Conservation (phyloP, 2,888 invertebrate genomes). For the Catocala fraxini region DNA sequence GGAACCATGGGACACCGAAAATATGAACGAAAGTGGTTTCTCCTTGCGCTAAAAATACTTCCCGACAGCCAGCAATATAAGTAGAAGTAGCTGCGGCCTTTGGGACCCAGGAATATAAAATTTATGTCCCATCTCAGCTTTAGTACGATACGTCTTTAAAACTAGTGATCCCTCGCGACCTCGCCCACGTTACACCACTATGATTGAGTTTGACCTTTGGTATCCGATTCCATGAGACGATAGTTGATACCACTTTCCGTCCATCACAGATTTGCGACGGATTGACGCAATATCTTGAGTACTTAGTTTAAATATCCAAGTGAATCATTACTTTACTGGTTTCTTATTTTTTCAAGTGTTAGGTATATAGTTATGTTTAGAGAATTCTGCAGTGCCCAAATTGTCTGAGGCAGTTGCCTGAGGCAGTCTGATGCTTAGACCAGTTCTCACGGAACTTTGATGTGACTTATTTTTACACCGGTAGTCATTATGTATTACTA, state of each 20-base stretch:
- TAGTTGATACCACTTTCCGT: background rate
- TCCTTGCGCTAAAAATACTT: slow-evolving; percentile 42
- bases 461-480: too few relatives aligned
- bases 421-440: too few relatives aligned
- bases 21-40: slow-evolving; percentile 30
- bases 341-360: too few relatives aligned
- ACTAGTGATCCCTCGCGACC: slow-evolving; percentile 24
- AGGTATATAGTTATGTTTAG: too few relatives aligned
- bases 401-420: too few relatives aligned
- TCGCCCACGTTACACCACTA: slow-evolving; percentile 31
- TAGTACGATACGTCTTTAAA: slow-evolving; percentile 16
- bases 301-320: too few relatives aligned
- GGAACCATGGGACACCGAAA: slow-evolving; percentile 8
- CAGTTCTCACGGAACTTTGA: too few relatives aligned
- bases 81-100: slow-evolving; percentile 34
- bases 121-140: slow-evolving; percentile 27
- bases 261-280: too few relatives aligned
- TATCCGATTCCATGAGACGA: slow-evolving; percentile 9
- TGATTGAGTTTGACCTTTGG: slow-evolving; percentile 36
- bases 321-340: too few relatives aligned
- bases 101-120: slow-evolving; percentile 19
- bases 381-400: too few relatives aligned
- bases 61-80: slow-evolving; percentile 24
- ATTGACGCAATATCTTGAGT: too few relatives aligned
- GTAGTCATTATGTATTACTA: too few relatives aligned